Evolutionary conservation across 2,888 invertebrate genomes (phyloP), one percentile per base, ranked within the genome.

Genomic region (Thysanoteuthis rhombus): DNA sequence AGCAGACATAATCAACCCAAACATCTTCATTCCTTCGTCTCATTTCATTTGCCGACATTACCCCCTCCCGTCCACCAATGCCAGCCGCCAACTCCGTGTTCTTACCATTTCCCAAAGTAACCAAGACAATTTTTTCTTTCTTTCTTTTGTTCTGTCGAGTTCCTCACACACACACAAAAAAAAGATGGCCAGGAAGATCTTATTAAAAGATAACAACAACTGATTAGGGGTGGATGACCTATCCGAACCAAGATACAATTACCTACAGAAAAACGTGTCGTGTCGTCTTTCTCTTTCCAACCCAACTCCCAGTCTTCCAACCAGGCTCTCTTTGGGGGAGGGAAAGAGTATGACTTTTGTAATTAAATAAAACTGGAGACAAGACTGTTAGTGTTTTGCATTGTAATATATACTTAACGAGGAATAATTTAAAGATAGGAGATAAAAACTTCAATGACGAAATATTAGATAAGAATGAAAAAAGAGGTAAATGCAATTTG

Each of bases 1-100:
- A 75, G 75, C 75, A 75, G 75, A 75, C 75, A 75, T 75, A 75
- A 75, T 75, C 75, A 75, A 75, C n/a, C 75, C 75, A 75, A 75
- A 75, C 75, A 75, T 75, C 75, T 75, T 75, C 75, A n/a, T 75
- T 75, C 75, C 75, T 75, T 36, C 36, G n/a, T 75, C 75, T 75
- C 19, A 75, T 75, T 75, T 75, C 75, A 75, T 36, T 52, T 52
- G 22, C 52, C 52, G 28, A 52, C 52, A 52, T 45, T 45, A 19
- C 2, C 58, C 25, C 25, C 32, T 32, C 25, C 36, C 75, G n/a
- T 12, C 75, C 4, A n/a, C 75, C 75, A 36, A 1, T 22, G 22
- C 47, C 47, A 47, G 47, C n/a, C 36, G 4, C n/a, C 75, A 75
- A n/a, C 12, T 75, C 75, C 25, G n/a, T n/a, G 25, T n/a, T n/a